A percentile compares a stretch with the other conserved stretches of the same genome.
Evolutionary conservation across 1,140 invertebrate genomes (phyloP).

Genomic region (Caenorhabditis briggsae): DNA sequence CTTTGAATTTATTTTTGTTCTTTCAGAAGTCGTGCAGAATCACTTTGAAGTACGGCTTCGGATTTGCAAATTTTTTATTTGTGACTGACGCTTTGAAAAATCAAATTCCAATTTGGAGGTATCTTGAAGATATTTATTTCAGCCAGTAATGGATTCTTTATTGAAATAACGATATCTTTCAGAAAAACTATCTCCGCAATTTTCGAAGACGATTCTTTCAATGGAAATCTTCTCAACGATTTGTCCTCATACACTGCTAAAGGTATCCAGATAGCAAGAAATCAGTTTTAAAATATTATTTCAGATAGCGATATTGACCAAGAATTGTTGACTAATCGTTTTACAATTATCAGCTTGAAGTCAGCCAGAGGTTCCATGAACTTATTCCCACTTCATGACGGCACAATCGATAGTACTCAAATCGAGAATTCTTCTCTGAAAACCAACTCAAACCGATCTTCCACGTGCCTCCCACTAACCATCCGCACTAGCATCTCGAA

Average conservation of each 20-base stretch:
- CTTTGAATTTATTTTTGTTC: neutral
- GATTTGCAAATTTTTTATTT: neutral
- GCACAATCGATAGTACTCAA: neutral
- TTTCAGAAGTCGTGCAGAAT: conserved; percentile 12
- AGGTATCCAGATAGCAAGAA: neutral
- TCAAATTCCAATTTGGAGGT: conserved; percentile 25
- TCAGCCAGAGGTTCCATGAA: neutral
- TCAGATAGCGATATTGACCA: conserved; percentile 7
- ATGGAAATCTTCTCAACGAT: neutral
- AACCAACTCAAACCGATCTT: conserved; percentile 39
- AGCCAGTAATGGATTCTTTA: too few species aligned
- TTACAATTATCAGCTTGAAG: neutral
- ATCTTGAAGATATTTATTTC: neutral
- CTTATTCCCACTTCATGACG: neutral
- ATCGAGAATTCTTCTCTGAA: neutral
- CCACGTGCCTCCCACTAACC: conserved; percentile 1
- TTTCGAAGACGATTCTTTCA: neutral
- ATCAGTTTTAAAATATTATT: neutral
- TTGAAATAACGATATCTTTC: too few species aligned
- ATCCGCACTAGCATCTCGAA: neutral
- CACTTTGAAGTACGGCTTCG: conserved; percentile 20
- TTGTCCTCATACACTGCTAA: neutral
- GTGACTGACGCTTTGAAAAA: neutral
- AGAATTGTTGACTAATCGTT: neutral
- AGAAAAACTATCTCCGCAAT: conserved; percentile 4